Evolutionary conservation across 30 jellyfish, hydroid and myxozoan species (phyloP).

Genomic region (Morbakka virulenta): DNA sequence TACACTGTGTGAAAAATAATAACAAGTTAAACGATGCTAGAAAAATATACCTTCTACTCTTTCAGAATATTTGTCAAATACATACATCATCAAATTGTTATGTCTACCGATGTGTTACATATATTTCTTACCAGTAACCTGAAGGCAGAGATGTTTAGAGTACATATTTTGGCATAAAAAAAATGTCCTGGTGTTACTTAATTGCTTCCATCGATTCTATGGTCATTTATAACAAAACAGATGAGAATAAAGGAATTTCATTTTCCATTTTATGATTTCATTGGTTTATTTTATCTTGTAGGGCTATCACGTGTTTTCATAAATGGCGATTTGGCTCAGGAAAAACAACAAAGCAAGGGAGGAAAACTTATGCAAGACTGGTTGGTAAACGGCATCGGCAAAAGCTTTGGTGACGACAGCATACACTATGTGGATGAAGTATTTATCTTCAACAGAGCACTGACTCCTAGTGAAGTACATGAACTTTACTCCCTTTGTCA

Average conservation of each 20-base stretch:
- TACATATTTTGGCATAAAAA: too few species aligned
- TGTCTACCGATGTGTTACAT: too few species aligned
- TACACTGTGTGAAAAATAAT: too few species aligned
- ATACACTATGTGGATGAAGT: slow-evolving; percentile 94
- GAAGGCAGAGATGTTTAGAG: too few species aligned
- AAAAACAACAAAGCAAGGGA: slow-evolving; percentile 58
- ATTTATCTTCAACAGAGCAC: slow-evolving; percentile 71
- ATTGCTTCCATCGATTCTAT: background rate
- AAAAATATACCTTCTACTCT: too few species aligned
- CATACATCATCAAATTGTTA: too few species aligned
- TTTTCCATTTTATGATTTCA: background rate
- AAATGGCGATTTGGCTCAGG: slow-evolving; percentile 79
- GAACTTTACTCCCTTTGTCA: slow-evolving; percentile 62
- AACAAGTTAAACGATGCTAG: too few species aligned
- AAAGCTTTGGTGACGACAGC: slow-evolving; percentile 85
- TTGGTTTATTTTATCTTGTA: background rate
- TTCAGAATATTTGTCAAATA: too few species aligned
- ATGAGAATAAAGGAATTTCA: background rate
- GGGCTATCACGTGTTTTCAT: slow-evolving; percentile 85
- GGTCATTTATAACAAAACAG: background rate
- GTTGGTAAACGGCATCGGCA: slow-evolving; percentile 92
- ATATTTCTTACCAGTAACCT: too few species aligned
- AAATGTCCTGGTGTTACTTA: too few species aligned
- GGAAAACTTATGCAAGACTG: slow-evolving; percentile 82
- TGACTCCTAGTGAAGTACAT: slow-evolving; percentile 68